These are phyloP conservation scores for Sweltsa coloradensis DNA, from an alignment of 1,140 invertebrate species.

Conservation along the genomic window DNA sequence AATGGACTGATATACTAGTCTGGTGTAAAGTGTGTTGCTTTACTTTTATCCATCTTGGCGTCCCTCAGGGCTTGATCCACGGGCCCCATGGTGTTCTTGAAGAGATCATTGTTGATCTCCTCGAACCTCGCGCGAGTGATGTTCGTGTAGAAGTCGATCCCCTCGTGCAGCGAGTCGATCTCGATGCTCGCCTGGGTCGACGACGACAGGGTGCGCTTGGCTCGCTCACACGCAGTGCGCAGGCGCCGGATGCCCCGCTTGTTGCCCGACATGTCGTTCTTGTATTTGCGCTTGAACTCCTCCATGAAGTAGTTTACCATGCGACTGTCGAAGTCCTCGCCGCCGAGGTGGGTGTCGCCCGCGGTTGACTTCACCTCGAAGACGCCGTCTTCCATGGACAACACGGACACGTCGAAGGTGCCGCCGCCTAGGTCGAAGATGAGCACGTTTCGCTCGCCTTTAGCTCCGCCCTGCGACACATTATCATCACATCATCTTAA, in stretches of 20 bases:
- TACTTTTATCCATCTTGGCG: slow-evolving; percentile 45
- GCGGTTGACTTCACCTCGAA: slow-evolving; percentile 42
- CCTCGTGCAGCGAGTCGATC: slow-evolving; percentile 56
- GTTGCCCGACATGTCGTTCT: slow-evolving; percentile 33
- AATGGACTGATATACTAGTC: slow-evolving; percentile 4
- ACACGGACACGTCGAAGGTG: slow-evolving; percentile 54
- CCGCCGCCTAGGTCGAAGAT: slow-evolving; percentile 40
- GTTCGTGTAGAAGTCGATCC: slow-evolving; percentile 60
- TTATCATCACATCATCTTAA: neutral
- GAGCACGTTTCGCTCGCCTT: no score
- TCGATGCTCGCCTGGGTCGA: slow-evolving; percentile 54
- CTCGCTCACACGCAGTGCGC: slow-evolving; percentile 54
- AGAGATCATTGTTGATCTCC: slow-evolving; percentile 76
- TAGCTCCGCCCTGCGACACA: slow-evolving; percentile 29
- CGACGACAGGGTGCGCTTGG: slow-evolving; percentile 66
- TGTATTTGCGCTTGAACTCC: slow-evolving; percentile 36
- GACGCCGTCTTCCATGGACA: slow-evolving; percentile 52
- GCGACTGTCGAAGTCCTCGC: slow-evolving; percentile 68
- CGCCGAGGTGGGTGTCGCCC: slow-evolving; percentile 58
- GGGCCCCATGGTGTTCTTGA: slow-evolving; percentile 50
- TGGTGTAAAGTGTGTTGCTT: slow-evolving; percentile 1
- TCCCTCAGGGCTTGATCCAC: slow-evolving; percentile 53
- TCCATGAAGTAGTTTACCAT: slow-evolving; percentile 51
- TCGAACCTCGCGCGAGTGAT: slow-evolving; percentile 64
- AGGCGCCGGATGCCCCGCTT: slow-evolving; percentile 33